Conservation (phyloP, 2,888 invertebrate species). For the Trachelus iudaicus region DNA sequence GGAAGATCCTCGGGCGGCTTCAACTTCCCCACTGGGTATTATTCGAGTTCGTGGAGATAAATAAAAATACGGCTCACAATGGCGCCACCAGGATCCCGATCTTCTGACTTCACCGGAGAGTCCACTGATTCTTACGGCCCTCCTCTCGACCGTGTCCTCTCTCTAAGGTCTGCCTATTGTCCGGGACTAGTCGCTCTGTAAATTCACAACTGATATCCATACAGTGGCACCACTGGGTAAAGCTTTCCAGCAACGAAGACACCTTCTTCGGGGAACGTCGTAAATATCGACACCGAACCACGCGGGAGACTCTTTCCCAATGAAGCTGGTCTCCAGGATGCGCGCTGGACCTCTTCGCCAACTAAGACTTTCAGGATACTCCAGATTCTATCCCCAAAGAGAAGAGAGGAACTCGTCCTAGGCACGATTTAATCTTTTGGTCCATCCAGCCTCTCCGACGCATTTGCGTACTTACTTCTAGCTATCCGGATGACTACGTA, state of each 20-base stretch:
- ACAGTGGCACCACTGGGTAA: conserved; percentile 10
- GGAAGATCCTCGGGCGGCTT: conserved; percentile 1
- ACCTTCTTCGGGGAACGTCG: conserved; percentile 18
- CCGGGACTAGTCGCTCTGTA: conserved; percentile 22
- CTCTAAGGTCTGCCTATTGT: conserved; percentile 24
- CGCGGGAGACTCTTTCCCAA: conserved; percentile 2
- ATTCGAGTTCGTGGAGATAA: neutral
- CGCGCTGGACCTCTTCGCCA: neutral
- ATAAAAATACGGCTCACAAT: conserved; percentile 1
- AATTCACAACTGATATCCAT: conserved; percentile 26
- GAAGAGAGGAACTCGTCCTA: neutral
- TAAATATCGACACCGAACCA: conserved; percentile 12
- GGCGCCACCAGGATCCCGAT: conserved; percentile 5
- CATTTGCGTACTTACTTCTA: conserved; percentile 23
- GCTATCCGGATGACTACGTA: neutral
- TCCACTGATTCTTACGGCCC: neutral
- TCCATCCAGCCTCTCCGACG: conserved; percentile 3
- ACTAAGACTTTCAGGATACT: neutral
- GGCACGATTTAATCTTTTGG: conserved; percentile 12
- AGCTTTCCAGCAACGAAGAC: conserved; percentile 16
- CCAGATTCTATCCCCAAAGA: neutral
- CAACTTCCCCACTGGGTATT: neutral
- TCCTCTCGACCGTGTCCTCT: neutral
- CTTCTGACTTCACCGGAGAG: neutral
- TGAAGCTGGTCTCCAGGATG: neutral